Evolutionary conservation across 1,140 invertebrate genomes (phyloP).

Genomic region (Melitaea cinxia): DNA sequence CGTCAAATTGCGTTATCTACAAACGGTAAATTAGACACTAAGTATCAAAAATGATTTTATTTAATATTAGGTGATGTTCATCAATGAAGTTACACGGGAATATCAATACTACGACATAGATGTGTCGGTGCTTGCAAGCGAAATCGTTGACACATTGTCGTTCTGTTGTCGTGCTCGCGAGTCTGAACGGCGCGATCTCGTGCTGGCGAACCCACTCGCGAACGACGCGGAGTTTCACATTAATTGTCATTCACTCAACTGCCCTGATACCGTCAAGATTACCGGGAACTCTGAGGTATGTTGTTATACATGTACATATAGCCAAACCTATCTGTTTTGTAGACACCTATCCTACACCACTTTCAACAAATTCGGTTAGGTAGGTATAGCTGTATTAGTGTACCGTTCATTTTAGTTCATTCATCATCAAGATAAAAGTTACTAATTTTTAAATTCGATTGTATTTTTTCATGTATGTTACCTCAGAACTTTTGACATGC

Average conservation of each 20-base stretch:
- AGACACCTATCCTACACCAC: too few species aligned
- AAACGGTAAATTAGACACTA: too few species aligned
- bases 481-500: too few species aligned
- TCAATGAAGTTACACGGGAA: constrained; percentile 60
- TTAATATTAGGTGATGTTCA: constrained; percentile 59
- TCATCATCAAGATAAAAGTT: too few species aligned
- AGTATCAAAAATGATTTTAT: not conserved
- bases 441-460: too few species aligned
- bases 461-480: too few species aligned
- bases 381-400: too few species aligned
- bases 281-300: constrained; percentile 62
- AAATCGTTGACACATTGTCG: constrained; percentile 58
- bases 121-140: constrained; percentile 52
- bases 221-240: constrained; percentile 50
- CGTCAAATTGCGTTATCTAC: too few species aligned
- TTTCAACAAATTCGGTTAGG: too few species aligned
- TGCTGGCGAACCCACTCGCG: constrained; percentile 57
- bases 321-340: too few species aligned
- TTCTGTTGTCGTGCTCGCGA: constrained; percentile 63
- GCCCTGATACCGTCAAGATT: constrained; percentile 52
- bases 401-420: too few species aligned
- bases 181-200: constrained; percentile 54
- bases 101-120: constrained; percentile 69
- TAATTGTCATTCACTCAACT: constrained; percentile 50
- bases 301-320: not conserved